Evolutionary conservation across 2,113 vertebrate species (phyloP), one percentile per base, ranked within the genome.

Genomic region (Nematolebias whitei): DNA sequence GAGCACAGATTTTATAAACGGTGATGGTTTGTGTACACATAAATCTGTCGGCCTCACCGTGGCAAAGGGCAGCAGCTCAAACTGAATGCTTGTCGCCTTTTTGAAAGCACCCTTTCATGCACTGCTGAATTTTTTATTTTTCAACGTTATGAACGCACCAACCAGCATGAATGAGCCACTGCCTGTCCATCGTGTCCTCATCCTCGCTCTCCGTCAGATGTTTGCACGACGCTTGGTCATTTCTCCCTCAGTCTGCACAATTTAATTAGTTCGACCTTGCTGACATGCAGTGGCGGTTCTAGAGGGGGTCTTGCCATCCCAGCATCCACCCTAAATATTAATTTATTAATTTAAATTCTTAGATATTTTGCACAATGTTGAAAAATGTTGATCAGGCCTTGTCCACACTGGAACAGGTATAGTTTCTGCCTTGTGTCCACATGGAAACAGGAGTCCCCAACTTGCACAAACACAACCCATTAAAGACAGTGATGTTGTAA

Each of bases 141-240:
- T n/a, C n/a, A n/a, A n/a, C 39, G 45, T 55, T 63, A 68, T 52
- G 43, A 67, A 47, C 56, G n/a, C 57, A 70, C 54, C 40, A 54
- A 26, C 64, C 58, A 62, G 68, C 74, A 58, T 74, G 68, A 70
- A 49, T 20, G 52, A 83, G 45, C 64, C 56, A 48, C 68, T 53
- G 59, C 55, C 71, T 20, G 54, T 55, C 64, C 66, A 68, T 68
- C 63, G 50, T 74, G 49, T 48, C 74, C 65, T 63, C 68, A 41
- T 57, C 69, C 55, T 69, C 35, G 57, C 49, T 20, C 45, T 43
- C 45, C 52, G 44, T 24, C 62, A 63, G 43, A 68, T 20, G 11
- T 71, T 65, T 11, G 41, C 57, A 62, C 71, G 45, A 29, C 7
- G 26, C 26, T 62, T 50, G 13, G 26, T 56, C 68, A 71, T 29